Conservation (phyloP, 2,797 vertebrate genomes). For the Iguana delicatissima region DNA sequence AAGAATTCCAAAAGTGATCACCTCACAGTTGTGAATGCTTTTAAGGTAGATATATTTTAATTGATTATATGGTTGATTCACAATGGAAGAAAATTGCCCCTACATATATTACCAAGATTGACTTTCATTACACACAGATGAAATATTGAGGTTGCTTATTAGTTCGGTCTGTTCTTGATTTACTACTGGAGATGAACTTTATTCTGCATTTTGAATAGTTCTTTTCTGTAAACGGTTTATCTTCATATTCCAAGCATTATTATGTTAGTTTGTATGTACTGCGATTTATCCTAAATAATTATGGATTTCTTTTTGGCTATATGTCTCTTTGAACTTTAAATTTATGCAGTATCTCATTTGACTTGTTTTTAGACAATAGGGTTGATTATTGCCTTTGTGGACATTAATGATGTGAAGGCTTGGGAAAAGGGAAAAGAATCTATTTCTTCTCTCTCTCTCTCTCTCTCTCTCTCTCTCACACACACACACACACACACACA, state of each 20-base stretch:
- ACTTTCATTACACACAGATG: background rate
- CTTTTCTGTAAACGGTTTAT: background rate
- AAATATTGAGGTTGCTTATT: background rate
- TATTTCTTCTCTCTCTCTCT: too few species aligned
- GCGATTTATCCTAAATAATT: background rate
- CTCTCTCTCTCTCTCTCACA: too few species aligned
- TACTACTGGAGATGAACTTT: background rate
- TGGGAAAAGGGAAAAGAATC: too few species aligned
- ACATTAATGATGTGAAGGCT: too few species aligned
- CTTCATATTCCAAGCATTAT: background rate
- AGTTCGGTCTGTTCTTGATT: background rate
- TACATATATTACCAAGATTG: background rate
- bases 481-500: too few species aligned
- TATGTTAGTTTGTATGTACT: background rate
- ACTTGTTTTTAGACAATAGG: background rate
- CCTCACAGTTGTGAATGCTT: slow-evolving; percentile 94
- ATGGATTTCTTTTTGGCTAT: background rate
- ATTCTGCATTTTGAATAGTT: background rate
- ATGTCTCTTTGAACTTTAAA: background rate
- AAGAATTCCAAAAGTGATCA: slow-evolving; percentile 95
- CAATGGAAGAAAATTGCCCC: background rate
- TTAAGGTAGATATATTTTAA: slow-evolving; percentile 82
- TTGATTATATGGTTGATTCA: background rate
- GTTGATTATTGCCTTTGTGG: background rate
- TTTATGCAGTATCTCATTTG: background rate